Conservation (phyloP, 1,140 invertebrate species). For the Diachasmimorpha longicaudata region DNA sequence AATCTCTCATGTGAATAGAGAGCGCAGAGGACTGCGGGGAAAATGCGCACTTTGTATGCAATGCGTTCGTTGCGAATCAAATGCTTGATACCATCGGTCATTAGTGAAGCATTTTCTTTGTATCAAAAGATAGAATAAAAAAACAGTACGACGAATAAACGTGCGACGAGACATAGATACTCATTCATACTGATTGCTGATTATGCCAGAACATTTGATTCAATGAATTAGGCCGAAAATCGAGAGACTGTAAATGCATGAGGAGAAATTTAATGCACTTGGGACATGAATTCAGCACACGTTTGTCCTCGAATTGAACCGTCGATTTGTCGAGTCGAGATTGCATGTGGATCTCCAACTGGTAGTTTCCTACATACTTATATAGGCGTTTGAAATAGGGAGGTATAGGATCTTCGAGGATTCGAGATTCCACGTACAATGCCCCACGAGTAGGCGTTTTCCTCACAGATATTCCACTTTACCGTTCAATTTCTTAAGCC, state of each 20-base stretch:
- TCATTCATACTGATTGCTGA: not conserved
- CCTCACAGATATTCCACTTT: constrained; percentile 32
- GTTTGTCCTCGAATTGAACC: not conserved
- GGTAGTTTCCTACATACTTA: not conserved
- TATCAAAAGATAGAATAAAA: not conserved
- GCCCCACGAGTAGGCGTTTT: constrained; percentile 31
- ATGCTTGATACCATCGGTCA: not conserved
- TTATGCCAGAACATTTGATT: not conserved
- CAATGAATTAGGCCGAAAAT: not conserved
- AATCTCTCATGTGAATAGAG: not conserved
- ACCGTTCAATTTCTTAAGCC: not conserved
- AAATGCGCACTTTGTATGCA: not conserved
- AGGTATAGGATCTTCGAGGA: constrained; percentile 16
- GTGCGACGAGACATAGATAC: not conserved
- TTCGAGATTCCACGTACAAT: constrained; percentile 29
- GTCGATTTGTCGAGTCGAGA: not conserved
- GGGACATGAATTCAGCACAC: not conserved
- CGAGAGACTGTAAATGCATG: not conserved
- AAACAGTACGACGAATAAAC: not conserved
- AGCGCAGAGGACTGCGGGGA: not conserved
- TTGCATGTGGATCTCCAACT: not conserved
- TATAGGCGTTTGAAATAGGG: not conserved
- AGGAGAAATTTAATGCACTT: not conserved
- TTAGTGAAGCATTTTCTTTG: not conserved
- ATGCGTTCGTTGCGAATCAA: constrained; percentile 8